Conservation (phyloP, 2,113 vertebrate genomes). For the Peromyscus leucopus region DNA sequence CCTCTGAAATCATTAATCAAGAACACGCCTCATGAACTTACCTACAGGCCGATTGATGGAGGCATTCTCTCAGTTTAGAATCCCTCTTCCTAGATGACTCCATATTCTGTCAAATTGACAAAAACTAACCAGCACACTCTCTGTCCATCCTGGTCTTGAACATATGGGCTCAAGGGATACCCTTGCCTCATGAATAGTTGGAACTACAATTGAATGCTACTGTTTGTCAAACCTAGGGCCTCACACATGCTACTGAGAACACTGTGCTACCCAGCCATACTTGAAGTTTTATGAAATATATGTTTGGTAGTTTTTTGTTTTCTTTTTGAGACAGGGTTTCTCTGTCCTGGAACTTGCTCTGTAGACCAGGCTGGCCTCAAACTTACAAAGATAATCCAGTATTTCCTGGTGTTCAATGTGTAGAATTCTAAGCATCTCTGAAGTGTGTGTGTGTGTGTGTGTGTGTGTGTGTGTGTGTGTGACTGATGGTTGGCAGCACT, state of each 20-base stretch:
- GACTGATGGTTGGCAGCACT: background rate
- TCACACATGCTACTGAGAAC: background rate
- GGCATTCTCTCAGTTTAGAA: background rate
- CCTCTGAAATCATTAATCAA: background rate
- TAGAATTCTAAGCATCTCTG: background rate
- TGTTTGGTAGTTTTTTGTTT: background rate
- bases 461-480: background rate
- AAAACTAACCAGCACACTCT: background rate
- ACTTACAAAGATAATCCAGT: background rate
- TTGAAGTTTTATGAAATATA: background rate
- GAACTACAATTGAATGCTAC: background rate
- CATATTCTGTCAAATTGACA: background rate
- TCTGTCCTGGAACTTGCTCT: background rate
- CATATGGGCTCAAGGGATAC: background rate
- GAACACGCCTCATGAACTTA: background rate
- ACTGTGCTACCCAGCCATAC: background rate
- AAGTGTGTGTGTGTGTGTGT: background rate
- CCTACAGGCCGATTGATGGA: background rate
- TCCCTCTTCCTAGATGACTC: background rate
- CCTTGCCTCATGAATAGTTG: background rate
- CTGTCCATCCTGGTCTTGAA: background rate
- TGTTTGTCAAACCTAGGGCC: background rate
- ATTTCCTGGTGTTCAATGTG: background rate
- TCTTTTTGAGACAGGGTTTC: background rate
- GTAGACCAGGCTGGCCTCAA: background rate